Evolutionary conservation across 2,113 vertebrate genomes (phyloP), one percentile per base, ranked within the genome.

Genomic region (Aphelocoma coerulescens): DNA sequence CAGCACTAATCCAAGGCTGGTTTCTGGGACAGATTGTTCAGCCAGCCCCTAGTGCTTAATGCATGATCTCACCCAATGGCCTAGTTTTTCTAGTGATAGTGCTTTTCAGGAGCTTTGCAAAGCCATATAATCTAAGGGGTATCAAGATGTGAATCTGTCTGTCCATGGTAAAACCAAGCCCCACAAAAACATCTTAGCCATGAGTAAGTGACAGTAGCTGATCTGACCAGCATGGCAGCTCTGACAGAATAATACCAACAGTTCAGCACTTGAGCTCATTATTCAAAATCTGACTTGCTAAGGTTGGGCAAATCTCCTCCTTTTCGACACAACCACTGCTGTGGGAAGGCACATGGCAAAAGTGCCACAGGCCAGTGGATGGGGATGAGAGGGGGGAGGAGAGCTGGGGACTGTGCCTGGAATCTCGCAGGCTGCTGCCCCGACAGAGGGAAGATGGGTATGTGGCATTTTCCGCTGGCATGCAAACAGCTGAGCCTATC

Each of bases 21-120:
- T 86, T 93, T 95, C 95, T 91, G 93, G 95, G 93, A 96, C 95
- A 97, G 87, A 95, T 95, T 95, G 92, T 91, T 96, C 96, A 92
- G 95, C 96, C 96, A 96, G 80, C 88, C 92, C 92, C 96, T 94
- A 61, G 95, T 65, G 96, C 81, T 92, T 96, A 94, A 91, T 91
- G 95, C 78, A 93, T 96, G 94, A 97, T 93, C 93, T 95, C 80
- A 94, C 96, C 88, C 94, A 97, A 74, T 94, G 89, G 94, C 94
- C 95, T 94, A 89, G 58, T 89, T 96, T 96, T 96, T 94, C 95
- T 89, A 92, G 93, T 88, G 89, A 96, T 95, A 93, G 55, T 85
- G 85, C 96, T 96, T 95, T 92, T 95, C 91, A 95, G 85, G 94
- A 95, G 95, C 65, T 92, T 95, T 96, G 69, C 66, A 76, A 91